Conservation (phyloP, 2,797 vertebrate genomes). For the Coregonus suidteri region DNA sequence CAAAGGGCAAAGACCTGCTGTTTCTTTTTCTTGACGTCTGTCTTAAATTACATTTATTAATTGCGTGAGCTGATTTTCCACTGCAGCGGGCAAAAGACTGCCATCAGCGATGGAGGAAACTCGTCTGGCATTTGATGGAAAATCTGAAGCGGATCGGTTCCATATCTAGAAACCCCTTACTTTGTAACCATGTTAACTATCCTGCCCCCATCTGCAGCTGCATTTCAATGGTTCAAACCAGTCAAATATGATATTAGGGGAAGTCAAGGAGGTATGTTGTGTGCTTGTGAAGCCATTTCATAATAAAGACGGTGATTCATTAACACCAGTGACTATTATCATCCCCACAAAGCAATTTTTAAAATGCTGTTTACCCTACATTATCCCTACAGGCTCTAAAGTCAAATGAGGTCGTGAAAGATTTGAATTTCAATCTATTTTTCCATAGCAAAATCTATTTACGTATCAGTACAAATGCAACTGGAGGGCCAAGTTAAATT, state of each 20-base stretch:
- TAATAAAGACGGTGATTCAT: neutral
- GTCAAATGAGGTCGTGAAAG: neutral
- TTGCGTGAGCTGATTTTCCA: slow-evolving; percentile 47
- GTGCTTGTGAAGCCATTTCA: neutral
- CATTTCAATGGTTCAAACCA: neutral
- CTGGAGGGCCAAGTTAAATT: neutral
- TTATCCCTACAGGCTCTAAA: neutral
- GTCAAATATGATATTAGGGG: neutral
- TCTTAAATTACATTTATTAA: slow-evolving; percentile 50
- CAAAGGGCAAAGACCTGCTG: slow-evolving; percentile 42
- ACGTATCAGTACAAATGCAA: neutral
- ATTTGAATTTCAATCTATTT: neutral
- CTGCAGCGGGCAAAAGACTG: slow-evolving; percentile 12
- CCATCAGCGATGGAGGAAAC: neutral
- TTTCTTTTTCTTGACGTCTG: slow-evolving; percentile 40
- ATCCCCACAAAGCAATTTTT: slow-evolving; percentile 2
- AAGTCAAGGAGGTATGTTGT: neutral
- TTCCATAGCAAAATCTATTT: slow-evolving; percentile 4
- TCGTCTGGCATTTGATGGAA: neutral
- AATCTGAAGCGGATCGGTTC: neutral
- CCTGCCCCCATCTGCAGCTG: neutral
- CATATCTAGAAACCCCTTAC: slow-evolving; percentile 17
- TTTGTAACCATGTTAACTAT: neutral
- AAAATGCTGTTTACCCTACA: neutral
- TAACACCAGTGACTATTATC: neutral